Percentiles rank a stretch among this genome's conserved stretches.
These are phyloP conservation scores for Syrrhaptes paradoxus DNA, from an alignment of 2,113 vertebrate species.

Conservation along the genomic window DNA sequence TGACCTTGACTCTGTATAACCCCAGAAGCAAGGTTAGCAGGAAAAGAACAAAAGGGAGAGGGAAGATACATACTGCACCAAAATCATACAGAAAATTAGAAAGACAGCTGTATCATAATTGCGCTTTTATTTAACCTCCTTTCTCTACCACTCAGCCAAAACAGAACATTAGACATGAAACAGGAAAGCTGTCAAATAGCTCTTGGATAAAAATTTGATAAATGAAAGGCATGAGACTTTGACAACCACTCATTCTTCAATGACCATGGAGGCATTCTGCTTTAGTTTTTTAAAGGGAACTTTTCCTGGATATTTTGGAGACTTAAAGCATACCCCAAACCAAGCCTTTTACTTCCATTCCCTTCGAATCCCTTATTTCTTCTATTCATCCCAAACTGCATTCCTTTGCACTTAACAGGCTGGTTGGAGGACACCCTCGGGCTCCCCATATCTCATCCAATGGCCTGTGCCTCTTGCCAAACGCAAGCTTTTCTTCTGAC, in stretches of 20 bases:
- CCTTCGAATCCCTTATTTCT: neutral
- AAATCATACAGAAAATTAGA: neutral
- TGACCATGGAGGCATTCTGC: fast-evolving
- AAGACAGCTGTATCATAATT: neutral
- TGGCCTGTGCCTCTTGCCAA: neutral
- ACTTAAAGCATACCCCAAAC: neutral
- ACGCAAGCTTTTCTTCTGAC: neutral
- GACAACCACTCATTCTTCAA: neutral
- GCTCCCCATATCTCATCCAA: neutral
- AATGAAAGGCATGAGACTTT: neutral
- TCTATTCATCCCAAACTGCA: neutral
- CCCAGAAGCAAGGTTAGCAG: neutral
- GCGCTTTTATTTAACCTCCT: neutral
- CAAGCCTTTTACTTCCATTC: neutral
- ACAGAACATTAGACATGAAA: neutral
- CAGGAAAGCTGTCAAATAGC: neutral
- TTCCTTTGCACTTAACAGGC: neutral
- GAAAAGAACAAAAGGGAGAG: neutral
- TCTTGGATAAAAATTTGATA: neutral
- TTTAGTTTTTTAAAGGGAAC: neutral
- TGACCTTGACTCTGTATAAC: neutral
- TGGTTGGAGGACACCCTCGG: neutral
- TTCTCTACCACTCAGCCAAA: neutral
- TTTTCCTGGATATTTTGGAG: neutral
- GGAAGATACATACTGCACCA: neutral